Percentiles rank a stretch among this genome's conserved stretches.
Evolutionary conservation across 2,113 vertebrate species (phyloP).

Genomic region (Chaetodon auriga): DNA sequence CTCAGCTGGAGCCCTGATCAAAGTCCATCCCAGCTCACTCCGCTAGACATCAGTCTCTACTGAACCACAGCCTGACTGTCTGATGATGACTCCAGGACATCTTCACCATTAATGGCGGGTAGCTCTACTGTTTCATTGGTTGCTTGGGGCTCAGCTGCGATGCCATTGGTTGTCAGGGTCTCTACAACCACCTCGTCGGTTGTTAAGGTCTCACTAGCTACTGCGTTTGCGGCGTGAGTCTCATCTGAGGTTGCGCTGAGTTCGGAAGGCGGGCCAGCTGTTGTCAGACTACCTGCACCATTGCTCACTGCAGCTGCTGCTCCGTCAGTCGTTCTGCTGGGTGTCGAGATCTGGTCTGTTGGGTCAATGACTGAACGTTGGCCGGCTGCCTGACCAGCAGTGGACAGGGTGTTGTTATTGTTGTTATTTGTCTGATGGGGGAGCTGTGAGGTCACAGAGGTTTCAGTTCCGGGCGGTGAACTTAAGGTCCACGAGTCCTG

Average conservation of each 20-base stretch:
- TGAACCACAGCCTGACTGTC: constrained; percentile 13
- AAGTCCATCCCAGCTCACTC: background rate
- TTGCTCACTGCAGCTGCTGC: background rate
- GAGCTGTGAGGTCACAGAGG: constrained; percentile 1
- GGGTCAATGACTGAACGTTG: background rate
- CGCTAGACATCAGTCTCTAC: background rate
- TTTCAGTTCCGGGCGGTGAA: background rate
- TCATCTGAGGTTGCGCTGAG: background rate
- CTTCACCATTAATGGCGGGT: constrained; percentile 5
- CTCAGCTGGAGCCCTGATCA: background rate
- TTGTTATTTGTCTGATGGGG: constrained; percentile 47
- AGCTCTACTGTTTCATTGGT: background rate
- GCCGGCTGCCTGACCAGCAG: background rate
- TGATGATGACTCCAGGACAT: constrained; percentile 21
- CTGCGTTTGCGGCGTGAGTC: background rate
- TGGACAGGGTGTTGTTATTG: constrained; percentile 52
- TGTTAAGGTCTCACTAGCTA: background rate
- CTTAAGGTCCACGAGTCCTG: constrained; percentile 63
- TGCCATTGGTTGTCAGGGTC: background rate
- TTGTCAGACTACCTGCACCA: background rate
- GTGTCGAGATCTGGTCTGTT: background rate
- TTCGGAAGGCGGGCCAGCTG: background rate
- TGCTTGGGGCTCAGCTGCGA: background rate
- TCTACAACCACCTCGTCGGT: background rate
- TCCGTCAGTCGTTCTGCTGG: background rate